Evolutionary conservation across 2,888 invertebrate species (phyloP), one percentile per base, ranked within the genome.

Genomic region (Trisateles emortualis): DNA sequence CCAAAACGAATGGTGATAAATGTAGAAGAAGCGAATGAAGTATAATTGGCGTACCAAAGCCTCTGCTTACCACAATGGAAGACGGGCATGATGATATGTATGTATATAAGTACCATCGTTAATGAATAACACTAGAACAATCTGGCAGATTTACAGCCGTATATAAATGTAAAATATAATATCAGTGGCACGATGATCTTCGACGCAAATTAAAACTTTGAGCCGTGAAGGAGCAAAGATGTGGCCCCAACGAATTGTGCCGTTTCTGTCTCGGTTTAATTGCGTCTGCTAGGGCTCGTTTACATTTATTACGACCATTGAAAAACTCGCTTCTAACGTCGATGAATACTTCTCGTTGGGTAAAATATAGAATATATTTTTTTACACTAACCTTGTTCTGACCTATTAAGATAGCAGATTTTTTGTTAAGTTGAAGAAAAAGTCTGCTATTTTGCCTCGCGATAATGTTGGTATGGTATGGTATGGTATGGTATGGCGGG

Each of bases 161-260:
- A 52, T 49, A 76, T 74, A 70, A 64, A 61, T 63, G 66, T 68
- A 68, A 76, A 80, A 76, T 78, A 74, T 69, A 80, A 76, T 78
- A 74, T 69, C 74, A 76, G 72, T 72, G 62, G 68, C 70, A 64
- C 67, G 66, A 72, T 78, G 74, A 80, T 83, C 79, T 79, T 76
- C 70, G 69, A 74, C 76, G 78, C 80, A 80, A 82, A 84, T 84
- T 83, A 83, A 85, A 85, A 85, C 77, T 84, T 84, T 64, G 70
- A 76, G 68, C 67, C 51, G 74, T 64, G 70, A 75, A 72, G 72
- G 71, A 74, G 74, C 73, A 69, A 78, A 81, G 79, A 79, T 78
- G 72, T 72, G 71, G 76, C 74, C 78, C 73, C 76, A 61, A 76
- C 74, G 77, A 81, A 79, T 79, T 77, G 77, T 74, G 72, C 65